Conservation (phyloP, 2,888 invertebrate species). For the Tanytarsus gracilentus region DNA sequence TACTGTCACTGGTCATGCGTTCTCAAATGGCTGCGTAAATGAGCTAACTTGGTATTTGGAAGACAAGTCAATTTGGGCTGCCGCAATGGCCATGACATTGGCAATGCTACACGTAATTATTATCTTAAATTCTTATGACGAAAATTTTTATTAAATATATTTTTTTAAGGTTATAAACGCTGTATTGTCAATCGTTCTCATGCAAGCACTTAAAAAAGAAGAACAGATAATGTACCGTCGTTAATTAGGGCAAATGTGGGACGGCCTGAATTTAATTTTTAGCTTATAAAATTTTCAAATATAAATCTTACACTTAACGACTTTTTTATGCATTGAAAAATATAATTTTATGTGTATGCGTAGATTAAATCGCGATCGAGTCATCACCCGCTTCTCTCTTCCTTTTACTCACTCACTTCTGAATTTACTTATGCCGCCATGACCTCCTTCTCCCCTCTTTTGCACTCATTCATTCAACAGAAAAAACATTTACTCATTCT, state of each 20-base stretch:
- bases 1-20: slow-evolving; percentile 80
- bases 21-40: slow-evolving; percentile 79
- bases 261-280: neutral
- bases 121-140: neutral
- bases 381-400: neutral
- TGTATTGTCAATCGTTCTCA: slow-evolving; percentile 59
- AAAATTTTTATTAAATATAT: slow-evolving; percentile 30
- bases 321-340: slow-evolving; percentile 19
- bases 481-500: neutral
- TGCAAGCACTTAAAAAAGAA: slow-evolving; percentile 67
- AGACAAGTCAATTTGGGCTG: slow-evolving; percentile 72
- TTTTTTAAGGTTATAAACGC: slow-evolving; percentile 55
- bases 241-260: slow-evolving; percentile 2
- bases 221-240: slow-evolving; percentile 45
- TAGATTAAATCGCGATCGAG: neutral
- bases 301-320: slow-evolving; percentile 22
- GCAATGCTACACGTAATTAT: slow-evolving; percentile 69
- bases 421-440: neutral
- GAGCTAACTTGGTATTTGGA: slow-evolving; percentile 84
- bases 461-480: too few species aligned
- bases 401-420: neutral
- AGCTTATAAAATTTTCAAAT: neutral
- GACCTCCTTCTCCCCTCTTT: too few species aligned
- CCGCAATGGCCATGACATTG: slow-evolving; percentile 65
- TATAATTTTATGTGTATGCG: neutral